phyloP scores from a whole-genome alignment of 2,113 vertebrate species.

The Aptenodytes patagonicus region DNA sequence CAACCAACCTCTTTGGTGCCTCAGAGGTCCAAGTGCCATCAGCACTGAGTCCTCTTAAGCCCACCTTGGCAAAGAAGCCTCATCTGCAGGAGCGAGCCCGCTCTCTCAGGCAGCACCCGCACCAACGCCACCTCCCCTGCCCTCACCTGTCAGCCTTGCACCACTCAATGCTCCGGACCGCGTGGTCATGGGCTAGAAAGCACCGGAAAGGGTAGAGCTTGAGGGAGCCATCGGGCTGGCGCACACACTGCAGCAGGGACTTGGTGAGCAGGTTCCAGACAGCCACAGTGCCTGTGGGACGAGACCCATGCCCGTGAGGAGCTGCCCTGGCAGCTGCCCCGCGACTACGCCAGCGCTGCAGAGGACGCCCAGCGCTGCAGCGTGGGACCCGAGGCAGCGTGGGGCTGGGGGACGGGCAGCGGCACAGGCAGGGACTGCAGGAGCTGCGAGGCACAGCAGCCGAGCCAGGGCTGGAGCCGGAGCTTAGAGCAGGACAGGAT shows the following conservation, averaged over 20 bases:
- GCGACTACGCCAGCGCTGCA: rapidly evolving
- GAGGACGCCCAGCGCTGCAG: background rate
- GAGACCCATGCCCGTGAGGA: background rate
- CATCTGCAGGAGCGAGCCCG: background rate
- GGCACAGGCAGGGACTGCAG: background rate
- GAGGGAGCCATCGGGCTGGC: conserved; percentile 70
- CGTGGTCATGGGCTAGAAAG: conserved; percentile 87
- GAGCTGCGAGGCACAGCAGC: background rate
- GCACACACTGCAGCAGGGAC: conserved; percentile 83
- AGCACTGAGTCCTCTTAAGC: rapidly evolving
- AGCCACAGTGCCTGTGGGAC: conserved; percentile 80
- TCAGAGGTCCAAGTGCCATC: background rate
- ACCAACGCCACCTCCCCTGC: background rate
- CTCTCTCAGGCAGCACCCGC: background rate
- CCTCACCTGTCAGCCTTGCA: conserved; percentile 82
- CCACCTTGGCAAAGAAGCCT: background rate
- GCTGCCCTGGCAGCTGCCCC: background rate
- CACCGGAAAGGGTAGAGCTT: conserved; percentile 86
- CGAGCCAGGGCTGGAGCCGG: background rate
- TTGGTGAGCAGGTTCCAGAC: conserved; percentile 88
- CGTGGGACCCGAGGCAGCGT: rapidly evolving
- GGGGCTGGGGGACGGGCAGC: rapidly evolving
- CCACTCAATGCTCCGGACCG: conserved; percentile 85
- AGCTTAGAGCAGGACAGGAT: background rate
- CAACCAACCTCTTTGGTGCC: rapidly evolving